Base-by-base conservation (phyloP, 2,888 invertebrate species). In the Spilosoma lubricipeda region DNA sequence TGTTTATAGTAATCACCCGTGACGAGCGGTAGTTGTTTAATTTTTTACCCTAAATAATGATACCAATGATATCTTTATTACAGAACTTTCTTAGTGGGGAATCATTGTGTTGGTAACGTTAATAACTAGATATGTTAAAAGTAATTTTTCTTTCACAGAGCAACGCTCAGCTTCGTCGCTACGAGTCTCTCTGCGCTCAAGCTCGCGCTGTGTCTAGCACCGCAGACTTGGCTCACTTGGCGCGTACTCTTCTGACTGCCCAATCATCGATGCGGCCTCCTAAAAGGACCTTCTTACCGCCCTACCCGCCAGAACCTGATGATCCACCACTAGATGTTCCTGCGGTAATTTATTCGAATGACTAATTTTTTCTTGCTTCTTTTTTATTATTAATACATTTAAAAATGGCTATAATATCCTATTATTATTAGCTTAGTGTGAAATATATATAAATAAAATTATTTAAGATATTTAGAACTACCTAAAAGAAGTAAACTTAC, bases 81-180 rank as follows among this genome's bases (percentile, higher is more conserved):
- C 20, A 20, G 20, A 20, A 20, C 48, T 48, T 48, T 52, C 52
- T 52, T 52, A 23, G 23, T 52, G 23, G 9, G 23, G 1, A 52
- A 52, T 52, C 23, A 23, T 52, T 39, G 9, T 52, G 23, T 52
- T 23, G 52, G n/a, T n/a, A n/a, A n/a, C n/a, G n/a, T n/a, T n/a
- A n/a, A n/a, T n/a, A n/a, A n/a, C n/a, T n/a, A n/a, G n/a, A n/a
- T n/a, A n/a, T n/a, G n/a, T n/a, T n/a, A n/a, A n/a, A n/a, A n/a
- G n/a, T n/a, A n/a, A n/a, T n/a, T n/a, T n/a, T n/a, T n/a, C 36
- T 65, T 36, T 39, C 3, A 63, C 94, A 98, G 98, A 97, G 98
- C 69, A 97, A 97, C 87, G 98, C 98, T 87, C 98, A 98, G 90
- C 97, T 97, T 42, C 97, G 97, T 80, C 97, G 99, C 78, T 99